Base-by-base conservation (phyloP, 2,888 invertebrate species). In the Andrena praecox region DNA sequence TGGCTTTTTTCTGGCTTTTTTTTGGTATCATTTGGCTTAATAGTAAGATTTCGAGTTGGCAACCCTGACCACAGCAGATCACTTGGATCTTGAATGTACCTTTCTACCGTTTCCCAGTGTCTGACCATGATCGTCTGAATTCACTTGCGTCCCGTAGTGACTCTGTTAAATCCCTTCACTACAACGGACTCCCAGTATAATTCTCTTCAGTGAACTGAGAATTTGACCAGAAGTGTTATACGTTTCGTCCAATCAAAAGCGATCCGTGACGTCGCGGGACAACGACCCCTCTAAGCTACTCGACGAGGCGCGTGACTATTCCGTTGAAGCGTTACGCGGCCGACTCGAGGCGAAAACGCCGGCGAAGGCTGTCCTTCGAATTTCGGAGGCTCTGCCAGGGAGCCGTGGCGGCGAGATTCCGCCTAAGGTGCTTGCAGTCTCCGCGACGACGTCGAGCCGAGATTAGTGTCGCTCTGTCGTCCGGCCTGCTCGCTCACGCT, bases 221-320 rank as follows among this genome's bases (percentile, higher is more conserved):
- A 16, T 42, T 42, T 42, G 12, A 42, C 5, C 16, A 42, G 16
- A 12, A 42, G 42, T 3, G 10, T 35, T 0, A 35, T 0, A 35
- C 35, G 12, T 42, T 12, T 4, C 12, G 12, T 42, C 12, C 12
- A 16, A 42, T 42, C 4, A 0, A 16, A 42, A 16, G 42, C 24
- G 10, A 27, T n/a, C 62, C 64, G 77, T 81, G 87, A 85, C 87
- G 84, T 85, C 88, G 79, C 70, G 70, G 89, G 82, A 83, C 90
- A 86, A 89, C 78, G 89, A 89, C 86, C 89, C 81, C 76, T 79
- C 63, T 80, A 76, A 75, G 74, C 20, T 2, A 35, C 63, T 27
- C 77, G 78, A 72, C 64, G 63, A 62, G 68, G 82, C 54, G 52
- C 74, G 73, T 62, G 71, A 52, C 33, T 69, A 29, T 60, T 56